Evolutionary conservation across 2,113 vertebrate genomes (phyloP), one percentile per base, ranked within the genome.

Genomic region (Psilopogon haemacephalus): DNA sequence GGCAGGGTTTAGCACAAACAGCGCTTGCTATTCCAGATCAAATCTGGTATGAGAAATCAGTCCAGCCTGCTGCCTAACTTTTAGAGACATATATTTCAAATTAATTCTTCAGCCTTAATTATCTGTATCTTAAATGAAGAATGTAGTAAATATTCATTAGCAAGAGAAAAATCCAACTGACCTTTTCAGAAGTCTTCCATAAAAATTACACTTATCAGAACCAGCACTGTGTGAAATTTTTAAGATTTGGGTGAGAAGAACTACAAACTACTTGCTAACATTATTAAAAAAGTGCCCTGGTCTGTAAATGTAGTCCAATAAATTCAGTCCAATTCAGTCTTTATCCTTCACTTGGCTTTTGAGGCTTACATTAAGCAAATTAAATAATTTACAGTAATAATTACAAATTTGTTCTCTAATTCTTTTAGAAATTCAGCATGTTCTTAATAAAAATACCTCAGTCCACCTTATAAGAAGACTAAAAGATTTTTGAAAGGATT

Each of bases 281-380:
- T 27, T 81, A 12, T 8, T 23, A 60, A 71, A n/a, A 44, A 17
- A 70, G 13, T 69, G 17, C 7, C 59, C 42, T 26, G 13, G 30
- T 84, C 72, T 84, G n/a, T 69, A 94, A 96, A 90, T 44, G 7
- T 24, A 73, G 27, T 63, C 69, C 56, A 83, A 89, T 73, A 77
- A 67, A 52, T 56, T 91, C 64, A 86, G 28, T 54, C 26, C 74
- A 74, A 46, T 54, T 87, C 82, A 40, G 56, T 32, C n/a, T 94
- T 77, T 91, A 46, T 73, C 33, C 63, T 55, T 59, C 24, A 10
- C 37, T 26, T 28, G 5, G 35, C 40, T 72, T 82, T 89, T 90
- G 44, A 89, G 48, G 42, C 24, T 67, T 77, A 69, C 88, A 89
- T 16, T 40, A 46, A 68, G 16, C 5, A 95, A 90, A 91, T 79